Base-by-base conservation (phyloP, 2,888 invertebrate species). In the Polydrusus cervinus region DNA sequence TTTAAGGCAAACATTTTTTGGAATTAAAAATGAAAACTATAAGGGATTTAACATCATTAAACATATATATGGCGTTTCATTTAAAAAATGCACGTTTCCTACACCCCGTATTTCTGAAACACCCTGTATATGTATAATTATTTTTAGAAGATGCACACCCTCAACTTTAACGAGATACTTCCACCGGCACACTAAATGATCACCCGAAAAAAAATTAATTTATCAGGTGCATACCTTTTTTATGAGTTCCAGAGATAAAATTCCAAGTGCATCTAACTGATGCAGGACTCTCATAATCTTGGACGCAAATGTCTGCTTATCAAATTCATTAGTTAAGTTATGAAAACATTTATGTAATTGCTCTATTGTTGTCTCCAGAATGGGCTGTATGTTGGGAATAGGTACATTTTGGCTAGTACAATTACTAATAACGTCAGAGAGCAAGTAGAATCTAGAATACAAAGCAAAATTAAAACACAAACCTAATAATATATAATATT, bases 351-450 rank as follows among this genome's bases (percentile, higher is more conserved):
- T 8, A 60, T 47, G 14, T 40, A 73, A 13, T 16, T 73, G 49
- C 2, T 67, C 67, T 38, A 49, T 20, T 53, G 55, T 9, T n/a
- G 7, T 57, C 13, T 43, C 51, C 9, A 74, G 16, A 30, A 53
- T 67, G 10, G 20, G 13, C 13, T 55, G 11, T 1, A 74, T 40
- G 20, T 68, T 25, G n/a, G 75, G 65, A 57, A 81, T 43, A 49
- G 68, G 55, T 45, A 78, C 16, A 96, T 96, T 45, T 94, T 97
- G 93, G 62, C 81, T 96, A 94, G 80, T 94, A 84, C 97, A 97
- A 87, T 99, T 99, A 87, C 97, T 96, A 80, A 99, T 89, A 73
- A 99, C 93, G 87, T 99, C 99, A 3, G 97, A 97, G 61, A 99
- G 91, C 74, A 99, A 91, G 89, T 97, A 99, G 66, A 99, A 89